Conservation (phyloP, 2,797 vertebrate species). For the Botia almorhae region DNA sequence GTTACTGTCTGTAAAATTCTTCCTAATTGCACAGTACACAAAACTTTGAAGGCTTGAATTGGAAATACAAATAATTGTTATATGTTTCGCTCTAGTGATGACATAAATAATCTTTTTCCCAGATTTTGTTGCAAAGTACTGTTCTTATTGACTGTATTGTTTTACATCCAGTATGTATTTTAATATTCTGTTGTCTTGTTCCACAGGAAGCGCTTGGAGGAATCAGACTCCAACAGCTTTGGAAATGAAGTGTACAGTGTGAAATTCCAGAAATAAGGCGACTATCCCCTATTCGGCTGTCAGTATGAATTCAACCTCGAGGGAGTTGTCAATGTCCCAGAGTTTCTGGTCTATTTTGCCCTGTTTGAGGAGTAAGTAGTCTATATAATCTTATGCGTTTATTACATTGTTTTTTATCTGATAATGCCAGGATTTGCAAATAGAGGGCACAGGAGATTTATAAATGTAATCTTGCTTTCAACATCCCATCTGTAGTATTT, state of each 20-base stretch:
- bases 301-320: slow-evolving; percentile 96
- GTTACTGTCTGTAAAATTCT: too few relatives aligned
- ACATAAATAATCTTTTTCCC: too few relatives aligned
- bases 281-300: slow-evolving; percentile 92
- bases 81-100: too few relatives aligned
- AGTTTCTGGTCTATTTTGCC: slow-evolving; percentile 97
- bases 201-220: slow-evolving; percentile 73
- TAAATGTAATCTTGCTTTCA: neutral
- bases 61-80: too few relatives aligned
- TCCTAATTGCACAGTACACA: too few relatives aligned
- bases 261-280: slow-evolving; percentile 88
- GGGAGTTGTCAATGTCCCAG: slow-evolving; percentile 92
- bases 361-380: slow-evolving; percentile 89
- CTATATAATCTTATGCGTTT: neutral
- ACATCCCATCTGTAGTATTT: neutral
- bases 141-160: neutral
- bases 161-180: neutral
- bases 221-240: slow-evolving; percentile 86
- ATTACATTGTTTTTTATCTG: neutral
- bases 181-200: neutral
- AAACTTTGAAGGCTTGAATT: too few relatives aligned
- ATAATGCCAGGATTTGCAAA: slow-evolving; percentile 11
- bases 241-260: slow-evolving; percentile 93
- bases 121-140: too few relatives aligned
- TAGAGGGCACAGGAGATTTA: slow-evolving; percentile 33